phyloP scores from a whole-genome alignment of 64 coral and sea anemone species.

The Pocillopora verrucosa region DNA sequence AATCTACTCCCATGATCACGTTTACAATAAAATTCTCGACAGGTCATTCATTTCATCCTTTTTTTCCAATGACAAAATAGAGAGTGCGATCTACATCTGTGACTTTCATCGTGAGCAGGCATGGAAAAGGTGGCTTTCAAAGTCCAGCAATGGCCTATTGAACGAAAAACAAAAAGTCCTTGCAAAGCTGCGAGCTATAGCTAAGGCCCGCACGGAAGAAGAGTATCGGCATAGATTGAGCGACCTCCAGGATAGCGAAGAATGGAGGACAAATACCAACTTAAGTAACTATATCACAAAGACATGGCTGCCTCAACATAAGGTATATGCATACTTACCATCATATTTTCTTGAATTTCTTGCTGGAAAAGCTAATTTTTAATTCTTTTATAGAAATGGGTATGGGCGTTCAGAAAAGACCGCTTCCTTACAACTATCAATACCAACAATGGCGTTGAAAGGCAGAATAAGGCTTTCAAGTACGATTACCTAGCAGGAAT shows the following conservation, averaged over 20 bases:
- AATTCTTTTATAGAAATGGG: conserved; percentile 3
- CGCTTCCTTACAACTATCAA: background rate
- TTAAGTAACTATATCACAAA: background rate
- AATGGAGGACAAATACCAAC: background rate
- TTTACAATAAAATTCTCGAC: too few relatives aligned
- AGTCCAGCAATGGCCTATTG: conserved; percentile 37
- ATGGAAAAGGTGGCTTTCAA: conserved; percentile 48
- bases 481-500: too few relatives aligned
- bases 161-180: conserved; percentile 4
- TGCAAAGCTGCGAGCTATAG: conserved; percentile 1
- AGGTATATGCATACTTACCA: background rate
- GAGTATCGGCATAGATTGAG: conserved; percentile 2
- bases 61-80: too few relatives aligned
- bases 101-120: conserved; percentile 30
- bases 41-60: too few relatives aligned
- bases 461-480: too few relatives aligned
- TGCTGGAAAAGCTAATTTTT: background rate
- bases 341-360: background rate
- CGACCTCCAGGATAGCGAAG: background rate
- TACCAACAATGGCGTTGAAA: too few relatives aligned
- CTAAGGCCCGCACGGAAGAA: background rate
- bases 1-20: too few relatives aligned
- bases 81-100: background rate
- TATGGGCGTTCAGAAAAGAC: conserved; percentile 21
- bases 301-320: background rate